Base-by-base conservation (phyloP, 1,140 invertebrate species). In the Samia ricini region DNA sequence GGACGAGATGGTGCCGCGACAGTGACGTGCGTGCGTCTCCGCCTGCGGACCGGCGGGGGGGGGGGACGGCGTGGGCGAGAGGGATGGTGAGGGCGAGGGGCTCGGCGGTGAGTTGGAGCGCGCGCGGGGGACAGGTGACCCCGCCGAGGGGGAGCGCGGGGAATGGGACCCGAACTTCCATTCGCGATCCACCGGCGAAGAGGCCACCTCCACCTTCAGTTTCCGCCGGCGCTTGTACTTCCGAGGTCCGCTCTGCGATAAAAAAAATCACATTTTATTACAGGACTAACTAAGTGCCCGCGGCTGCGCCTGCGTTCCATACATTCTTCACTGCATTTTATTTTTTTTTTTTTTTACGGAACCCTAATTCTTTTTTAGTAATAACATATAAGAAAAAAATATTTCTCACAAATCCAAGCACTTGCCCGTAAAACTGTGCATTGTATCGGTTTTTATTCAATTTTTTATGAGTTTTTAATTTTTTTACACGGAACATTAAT, bases 171-270 rank as follows among this genome's bases (percentile, higher is more conserved):
- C 26, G 57, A 68, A 70, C 64, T 58, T 60, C 84, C 72, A 72
- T 66, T 83, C 24, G 64, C 73, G 69, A 75, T 69, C 65, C 73
- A 61, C 61, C 84, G 88, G 52, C 83, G 91, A 89, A 83, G 21
- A 87, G 4, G n/a, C 10, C 26, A 50, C 49, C 75, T 65, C 92
- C 83, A 62, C 85, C 91, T 95, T 95, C 5, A 95, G 71, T 81
- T 96, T 96, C 50, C 95, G 92, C 51, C 95, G 91, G 0, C 95
- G 91, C 80, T 96, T 96, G 72, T 96, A 96, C 71, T 96, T 96
- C 0, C 95, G 91, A 0, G 95, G 95, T 3, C 95, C 95, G 26
- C 91, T 92, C 92, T 93, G 65, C 15, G 20, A 33, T n/a, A 42
- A 1, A 10, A 42, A 4, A 42, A 12, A 7, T 36, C 33, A 36